These are phyloP conservation scores for Trachymyrmex septentrionalis DNA, from an alignment of 1,140 invertebrate genomes.

Conservation along the genomic window DNA sequence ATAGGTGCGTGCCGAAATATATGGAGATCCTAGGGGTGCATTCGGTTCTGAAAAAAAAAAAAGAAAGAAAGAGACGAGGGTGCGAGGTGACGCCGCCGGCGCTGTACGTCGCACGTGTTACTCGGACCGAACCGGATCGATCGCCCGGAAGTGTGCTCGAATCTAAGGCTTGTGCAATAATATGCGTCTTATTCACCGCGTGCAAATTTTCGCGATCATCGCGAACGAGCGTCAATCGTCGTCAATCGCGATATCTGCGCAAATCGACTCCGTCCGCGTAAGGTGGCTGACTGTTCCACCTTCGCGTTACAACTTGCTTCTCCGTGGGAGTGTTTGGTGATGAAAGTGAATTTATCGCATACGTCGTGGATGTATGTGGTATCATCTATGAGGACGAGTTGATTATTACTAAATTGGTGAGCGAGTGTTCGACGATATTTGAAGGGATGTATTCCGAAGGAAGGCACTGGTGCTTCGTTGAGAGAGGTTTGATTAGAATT, in stretches of 20 bases:
- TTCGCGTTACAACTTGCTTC: background rate
- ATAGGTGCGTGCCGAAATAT: too few species aligned
- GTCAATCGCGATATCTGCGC: background rate
- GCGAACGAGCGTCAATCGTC: background rate
- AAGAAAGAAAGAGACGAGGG: background rate
- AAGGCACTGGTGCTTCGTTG: background rate
- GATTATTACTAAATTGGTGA: constrained; percentile 10
- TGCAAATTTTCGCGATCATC: constrained; percentile 19
- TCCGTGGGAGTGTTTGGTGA: background rate
- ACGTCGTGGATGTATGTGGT: background rate
- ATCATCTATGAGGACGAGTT: background rate
- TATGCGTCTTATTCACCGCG: constrained; percentile 47
- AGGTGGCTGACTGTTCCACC: background rate
- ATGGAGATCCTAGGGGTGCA: background rate
- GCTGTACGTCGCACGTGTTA: constrained; percentile 64
- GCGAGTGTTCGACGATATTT: background rate
- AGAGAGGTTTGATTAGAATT: background rate
- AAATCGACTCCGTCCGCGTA: background rate
- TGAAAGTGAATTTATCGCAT: constrained; percentile 29
- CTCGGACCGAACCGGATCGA: constrained; percentile 61
- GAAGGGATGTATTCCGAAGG: background rate
- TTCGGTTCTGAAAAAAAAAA: background rate
- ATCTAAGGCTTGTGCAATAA: constrained; percentile 36
- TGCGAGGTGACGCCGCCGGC: constrained; percentile 52
- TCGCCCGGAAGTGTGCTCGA: constrained; percentile 62